Conservation (phyloP, 2,888 invertebrate genomes). For the Hypena proboscidalis region DNA sequence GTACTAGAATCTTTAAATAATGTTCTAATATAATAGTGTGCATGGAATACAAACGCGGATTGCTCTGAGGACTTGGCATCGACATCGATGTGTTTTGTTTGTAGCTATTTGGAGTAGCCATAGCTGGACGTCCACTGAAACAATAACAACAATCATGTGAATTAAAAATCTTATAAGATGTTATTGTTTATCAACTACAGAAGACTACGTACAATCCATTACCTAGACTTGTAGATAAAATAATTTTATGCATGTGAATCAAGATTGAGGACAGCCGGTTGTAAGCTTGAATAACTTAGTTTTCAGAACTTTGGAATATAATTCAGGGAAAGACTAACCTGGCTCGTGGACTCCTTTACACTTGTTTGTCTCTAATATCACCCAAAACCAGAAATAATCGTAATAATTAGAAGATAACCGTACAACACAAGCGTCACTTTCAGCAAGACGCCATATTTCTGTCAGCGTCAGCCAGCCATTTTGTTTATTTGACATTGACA, state of each 20-base stretch:
- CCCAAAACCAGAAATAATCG: constrained; percentile 32
- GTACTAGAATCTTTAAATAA: constrained; percentile 9
- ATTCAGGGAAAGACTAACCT: constrained; percentile 27
- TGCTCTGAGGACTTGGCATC: constrained; percentile 88
- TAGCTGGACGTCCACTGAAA: constrained; percentile 60
- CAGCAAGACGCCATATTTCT: constrained; percentile 38
- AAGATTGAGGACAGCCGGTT: too few relatives aligned
- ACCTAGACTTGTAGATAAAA: too few relatives aligned
- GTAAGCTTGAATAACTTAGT: too few relatives aligned
- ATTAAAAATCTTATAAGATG: background rate
- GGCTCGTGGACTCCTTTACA: constrained; percentile 1
- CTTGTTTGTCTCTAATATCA: constrained; percentile 2
- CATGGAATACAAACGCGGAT: constrained; percentile 88
- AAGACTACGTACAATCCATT: too few relatives aligned
- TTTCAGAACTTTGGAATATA: too few relatives aligned
- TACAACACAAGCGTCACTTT: constrained; percentile 34
- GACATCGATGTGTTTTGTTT: constrained; percentile 92
- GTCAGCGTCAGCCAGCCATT: constrained; percentile 31
- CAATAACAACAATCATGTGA: background rate
- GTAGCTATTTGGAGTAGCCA: constrained; percentile 94
- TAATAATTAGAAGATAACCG: constrained; percentile 11
- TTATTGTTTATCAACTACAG: too few relatives aligned
- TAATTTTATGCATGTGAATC: too few relatives aligned
- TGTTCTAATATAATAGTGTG: constrained; percentile 26
- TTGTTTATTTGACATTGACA: constrained; percentile 30